Evolutionary conservation across 2,888 invertebrate species (phyloP).

Genomic region (Sisyra terminalis): DNA sequence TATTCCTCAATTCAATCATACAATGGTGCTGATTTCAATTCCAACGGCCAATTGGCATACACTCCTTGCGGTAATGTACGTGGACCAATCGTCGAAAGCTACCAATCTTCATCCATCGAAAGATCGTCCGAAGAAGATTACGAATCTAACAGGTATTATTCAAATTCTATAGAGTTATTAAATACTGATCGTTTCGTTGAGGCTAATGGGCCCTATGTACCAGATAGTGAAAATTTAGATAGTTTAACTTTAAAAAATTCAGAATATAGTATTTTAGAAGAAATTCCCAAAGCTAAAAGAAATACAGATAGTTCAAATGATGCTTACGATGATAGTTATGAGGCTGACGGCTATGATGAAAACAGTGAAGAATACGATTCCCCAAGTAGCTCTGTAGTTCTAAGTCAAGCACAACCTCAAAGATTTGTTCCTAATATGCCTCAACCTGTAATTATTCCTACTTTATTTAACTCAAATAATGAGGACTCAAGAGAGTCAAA

Average conservation of each 20-base stretch:
- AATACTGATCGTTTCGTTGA: conserved; percentile 2
- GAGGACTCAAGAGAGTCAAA: not conserved
- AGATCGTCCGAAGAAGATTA: conserved; percentile 2
- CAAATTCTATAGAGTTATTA: not conserved
- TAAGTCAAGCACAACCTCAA: not conserved
- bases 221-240: conserved; percentile 8
- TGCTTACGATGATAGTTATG: conserved; percentile 2
- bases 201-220: conserved; percentile 5
- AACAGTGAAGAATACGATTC: not conserved
- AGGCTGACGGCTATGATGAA: not conserved
- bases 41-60: not conserved
- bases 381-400: not conserved
- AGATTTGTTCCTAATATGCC: not conserved
- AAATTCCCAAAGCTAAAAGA: not conserved
- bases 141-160: conserved; percentile 6
- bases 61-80: not conserved
- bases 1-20: not conserved
- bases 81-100: conserved; percentile 7
- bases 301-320: conserved; percentile 1
- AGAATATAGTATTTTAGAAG: conserved; percentile 7
- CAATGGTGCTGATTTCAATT: not conserved
- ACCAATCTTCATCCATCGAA: not conserved
- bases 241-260: conserved; percentile 7
- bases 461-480: not conserved
- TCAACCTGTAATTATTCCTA: not conserved